phyloP scores from a whole-genome alignment of 2,888 invertebrate species.

The Trypoxylon attenuatum region DNA sequence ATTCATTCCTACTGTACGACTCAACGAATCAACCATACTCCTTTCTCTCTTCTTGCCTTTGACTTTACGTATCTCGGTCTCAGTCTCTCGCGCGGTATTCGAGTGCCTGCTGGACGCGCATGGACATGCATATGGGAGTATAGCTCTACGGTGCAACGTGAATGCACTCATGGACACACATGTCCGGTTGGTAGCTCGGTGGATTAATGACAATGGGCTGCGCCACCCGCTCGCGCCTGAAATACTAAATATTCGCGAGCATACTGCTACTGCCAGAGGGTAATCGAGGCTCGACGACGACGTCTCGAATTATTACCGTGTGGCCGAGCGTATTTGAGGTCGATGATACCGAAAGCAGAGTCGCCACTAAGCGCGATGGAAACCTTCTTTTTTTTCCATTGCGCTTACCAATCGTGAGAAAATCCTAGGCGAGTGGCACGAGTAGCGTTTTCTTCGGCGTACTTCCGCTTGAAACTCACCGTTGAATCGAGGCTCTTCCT shows the following conservation, averaged over 20 bases:
- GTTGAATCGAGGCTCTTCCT: constrained; percentile 39
- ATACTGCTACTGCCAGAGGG: no score
- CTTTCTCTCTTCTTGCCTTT: not conserved
- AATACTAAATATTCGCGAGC: not conserved
- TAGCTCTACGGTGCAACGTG: constrained; percentile 2
- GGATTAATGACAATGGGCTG: not conserved
- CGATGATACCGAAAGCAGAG: no score
- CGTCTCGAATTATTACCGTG: no score
- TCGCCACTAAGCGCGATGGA: no score
- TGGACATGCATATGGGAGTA: not conserved
- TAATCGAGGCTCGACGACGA: no score
- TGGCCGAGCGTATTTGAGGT: no score
- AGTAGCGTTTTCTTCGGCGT: constrained; percentile 7
- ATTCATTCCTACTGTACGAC: constrained; percentile 45
- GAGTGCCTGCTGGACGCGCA: no score
- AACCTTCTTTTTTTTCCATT: constrained; percentile 7
- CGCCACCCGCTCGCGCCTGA: not conserved
- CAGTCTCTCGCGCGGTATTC: no score
- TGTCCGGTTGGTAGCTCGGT: not conserved
- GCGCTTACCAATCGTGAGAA: constrained; percentile 3
- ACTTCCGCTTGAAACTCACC: constrained; percentile 33
- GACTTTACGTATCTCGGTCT: no score
- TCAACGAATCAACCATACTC: constrained; percentile 16
- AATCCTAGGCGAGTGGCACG: constrained; percentile 4
- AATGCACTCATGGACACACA: not conserved